A percentile compares a stretch with the other conserved stretches of the same genome.
These are phyloP conservation scores for Remorina albescens DNA, from an alignment of 2,797 vertebrate genomes.

Conservation along the genomic window DNA sequence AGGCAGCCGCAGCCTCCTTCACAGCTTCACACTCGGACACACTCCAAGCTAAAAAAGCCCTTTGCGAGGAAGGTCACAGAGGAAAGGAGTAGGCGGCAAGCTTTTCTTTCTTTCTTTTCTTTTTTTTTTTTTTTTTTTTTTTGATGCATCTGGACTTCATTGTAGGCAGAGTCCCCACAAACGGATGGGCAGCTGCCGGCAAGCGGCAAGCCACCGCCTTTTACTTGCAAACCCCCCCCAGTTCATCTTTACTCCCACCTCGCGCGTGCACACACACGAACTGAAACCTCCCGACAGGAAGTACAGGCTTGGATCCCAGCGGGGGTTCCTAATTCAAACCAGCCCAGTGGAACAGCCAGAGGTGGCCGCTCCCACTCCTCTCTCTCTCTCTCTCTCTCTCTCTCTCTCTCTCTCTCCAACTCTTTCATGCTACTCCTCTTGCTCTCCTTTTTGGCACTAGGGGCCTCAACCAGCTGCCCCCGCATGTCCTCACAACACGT, in stretches of 20 bases:
- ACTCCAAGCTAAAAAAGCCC: slow-evolving; percentile 50
- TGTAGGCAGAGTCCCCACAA: slow-evolving; percentile 84
- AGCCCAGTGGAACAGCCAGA: slow-evolving; percentile 85
- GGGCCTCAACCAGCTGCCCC: slow-evolving; percentile 70
- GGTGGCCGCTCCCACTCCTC: slow-evolving; percentile 78
- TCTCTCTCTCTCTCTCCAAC: slow-evolving; percentile 7
- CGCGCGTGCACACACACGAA: slow-evolving; percentile 53
- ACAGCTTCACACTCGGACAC: slow-evolving; percentile 70
- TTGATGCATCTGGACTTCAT: slow-evolving; percentile 86
- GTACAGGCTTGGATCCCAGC: slow-evolving; percentile 87
- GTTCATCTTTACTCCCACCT: slow-evolving; percentile 40
- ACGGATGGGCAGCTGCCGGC: slow-evolving; percentile 78
- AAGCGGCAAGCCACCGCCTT: slow-evolving; percentile 51
- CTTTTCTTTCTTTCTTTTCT: slow-evolving; percentile 59
- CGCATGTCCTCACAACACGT: slow-evolving; percentile 69
- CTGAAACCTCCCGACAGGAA: slow-evolving; percentile 83
- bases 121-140: slow-evolving; percentile 42
- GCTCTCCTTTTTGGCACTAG: slow-evolving; percentile 51
- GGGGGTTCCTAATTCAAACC: slow-evolving; percentile 89
- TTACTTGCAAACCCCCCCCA: slow-evolving; percentile 32
- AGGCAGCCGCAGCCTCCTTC: slow-evolving; percentile 67
- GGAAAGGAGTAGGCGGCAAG: slow-evolving; percentile 62
- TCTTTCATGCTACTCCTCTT: slow-evolving; percentile 34
- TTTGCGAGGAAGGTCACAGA: slow-evolving; percentile 60
- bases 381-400: slow-evolving; percentile 9